These are phyloP conservation scores for Caenorhabditis zanzibari DNA, from an alignment of 2,888 invertebrate genomes.

Conservation along the genomic window DNA sequence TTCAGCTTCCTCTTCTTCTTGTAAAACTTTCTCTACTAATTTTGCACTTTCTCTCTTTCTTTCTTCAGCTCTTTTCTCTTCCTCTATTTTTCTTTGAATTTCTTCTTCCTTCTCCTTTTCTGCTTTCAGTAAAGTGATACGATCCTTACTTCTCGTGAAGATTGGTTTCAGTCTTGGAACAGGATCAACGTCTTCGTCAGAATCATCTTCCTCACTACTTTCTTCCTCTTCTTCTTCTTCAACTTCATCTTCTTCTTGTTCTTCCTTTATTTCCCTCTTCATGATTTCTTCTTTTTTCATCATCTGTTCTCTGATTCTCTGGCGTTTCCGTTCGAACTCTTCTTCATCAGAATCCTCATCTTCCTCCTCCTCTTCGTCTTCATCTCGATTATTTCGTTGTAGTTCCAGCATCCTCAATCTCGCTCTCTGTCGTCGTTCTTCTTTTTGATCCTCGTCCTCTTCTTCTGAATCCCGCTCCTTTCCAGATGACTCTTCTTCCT, in stretches of 20 bases:
- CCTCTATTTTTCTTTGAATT: conserved; percentile 91
- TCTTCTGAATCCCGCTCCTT: conserved; percentile 69
- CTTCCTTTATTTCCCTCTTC: conserved; percentile 67
- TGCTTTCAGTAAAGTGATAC: conserved; percentile 95
- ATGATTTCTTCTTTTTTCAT: conserved; percentile 56
- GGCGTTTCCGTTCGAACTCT: conserved; percentile 66
- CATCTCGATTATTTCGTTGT: conserved; percentile 64
- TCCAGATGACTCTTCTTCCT: conserved; percentile 52
- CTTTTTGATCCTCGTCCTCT: conserved; percentile 73
- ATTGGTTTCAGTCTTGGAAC: conserved; percentile 85
- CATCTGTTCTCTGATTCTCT: conserved; percentile 63
- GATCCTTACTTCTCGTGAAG: conserved; percentile 86
- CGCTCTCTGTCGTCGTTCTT: conserved; percentile 74
- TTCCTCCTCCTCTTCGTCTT: conserved; percentile 68
- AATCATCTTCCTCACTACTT: conserved; percentile 73
- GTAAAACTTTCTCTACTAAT: conserved; percentile 86
- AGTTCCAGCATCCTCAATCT: conserved; percentile 69
- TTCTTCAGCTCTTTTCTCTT: conserved; percentile 92
- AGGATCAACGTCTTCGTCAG: conserved; percentile 85
- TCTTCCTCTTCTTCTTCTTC: conserved; percentile 75
- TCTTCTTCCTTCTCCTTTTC: conserved; percentile 92
- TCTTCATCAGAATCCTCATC: conserved; percentile 72
- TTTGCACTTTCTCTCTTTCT: conserved; percentile 91
- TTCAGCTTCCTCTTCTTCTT: conserved; percentile 90
- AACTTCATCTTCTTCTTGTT: conserved; percentile 69